Evolutionary conservation across 2,888 invertebrate genomes (phyloP), one percentile per base, ranked within the genome.

Genomic region (Synanthedon formicaeformis): DNA sequence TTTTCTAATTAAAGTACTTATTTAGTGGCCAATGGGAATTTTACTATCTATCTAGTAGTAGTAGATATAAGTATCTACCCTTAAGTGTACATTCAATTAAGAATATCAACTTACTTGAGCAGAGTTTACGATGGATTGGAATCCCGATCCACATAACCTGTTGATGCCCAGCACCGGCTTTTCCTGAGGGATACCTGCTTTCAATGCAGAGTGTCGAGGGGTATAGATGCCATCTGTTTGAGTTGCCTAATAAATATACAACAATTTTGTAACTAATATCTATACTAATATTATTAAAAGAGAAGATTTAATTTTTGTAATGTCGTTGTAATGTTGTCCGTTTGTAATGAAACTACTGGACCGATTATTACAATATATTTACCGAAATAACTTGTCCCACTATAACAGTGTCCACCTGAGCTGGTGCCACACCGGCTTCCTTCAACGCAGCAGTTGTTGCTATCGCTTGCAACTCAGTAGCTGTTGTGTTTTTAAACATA

Each of bases 81-180:
- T 34, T 34, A 10, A 34, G 34, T 34, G 10, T 10, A 6, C 34
- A 34, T 34, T 4, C 3, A 27, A 27, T 27, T 27, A 27, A 34
- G 10, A 10, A 34, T 34, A 34, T 34, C 34, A 34, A 34, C 34
- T 70, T 82, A 95, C 96, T 90, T 97, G 97, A 41, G 94, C 94
- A 53, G 94, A 95, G 85, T 92, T 96, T 14, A 98, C 91, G 57
- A 99, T 89, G 0, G 99, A 91, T 76, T 99, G 99, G 81, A 99
- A 99, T 1, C 99, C 99, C 40, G 98, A 98, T 13, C 99, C 99
- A 78, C 99, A 99, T 14, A 99, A 89, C 58, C 99, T 89, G 87
- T 99, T 99, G 51, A 99, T 91, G 51, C 93, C 93, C 2, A 96
- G 86, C 0, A 96, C 97, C 1, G 98, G 97, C 56, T 87, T 92